Base-by-base conservation (phyloP, 2,113 vertebrate species). In the Okapia johnstoni region DNA sequence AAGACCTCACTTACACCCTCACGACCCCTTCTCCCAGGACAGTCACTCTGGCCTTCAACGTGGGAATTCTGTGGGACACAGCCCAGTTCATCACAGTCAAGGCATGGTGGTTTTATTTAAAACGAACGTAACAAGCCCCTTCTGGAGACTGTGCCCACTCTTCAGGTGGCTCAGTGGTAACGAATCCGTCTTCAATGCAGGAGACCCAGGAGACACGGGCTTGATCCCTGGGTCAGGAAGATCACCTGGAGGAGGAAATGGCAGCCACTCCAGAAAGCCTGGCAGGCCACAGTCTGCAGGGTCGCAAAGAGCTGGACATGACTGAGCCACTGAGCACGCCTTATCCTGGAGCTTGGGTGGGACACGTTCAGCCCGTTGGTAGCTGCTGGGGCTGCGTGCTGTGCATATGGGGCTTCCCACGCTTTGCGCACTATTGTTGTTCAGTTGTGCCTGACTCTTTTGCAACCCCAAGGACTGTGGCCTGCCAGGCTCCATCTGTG, bases 301-400 rank as follows among this genome's bases (percentile, higher is more conserved):
- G 70, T 14, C 12, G 6, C 36, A 14, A 66, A n/a, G 40, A 76
- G 70, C 43, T 12, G 0, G 70, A 43, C 12, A 15, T 0, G 23
- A 7, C 70, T 25, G 23, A 14, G 70, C 0, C 5, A 3, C 70
- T 1, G 11, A 25, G 40, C 6, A 1, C 0, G 5, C 70, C 70
- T 43, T 4, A 1, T 26, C 15, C 70, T 43, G 6, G 36, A 76
- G 70, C 25, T 0, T 1, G 3, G 23, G 50, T 0, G 10, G 33
- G 11, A 16, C 12, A 13, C 2, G 9, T 15, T 46, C 30, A 17
- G 58, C 8, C 13, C 0, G 5, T 10, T 0, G 1, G 50, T 1
- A 2, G 13, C 7, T 26, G 1, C 2, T 36, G 23, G 36, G 19
- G 79, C 73, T 10, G 4, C 16, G 1, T 3, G 3, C 1, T 11